phyloP scores from a whole-genome alignment of 2,888 invertebrate species.

The Drosophila fulvimacula region DNA sequence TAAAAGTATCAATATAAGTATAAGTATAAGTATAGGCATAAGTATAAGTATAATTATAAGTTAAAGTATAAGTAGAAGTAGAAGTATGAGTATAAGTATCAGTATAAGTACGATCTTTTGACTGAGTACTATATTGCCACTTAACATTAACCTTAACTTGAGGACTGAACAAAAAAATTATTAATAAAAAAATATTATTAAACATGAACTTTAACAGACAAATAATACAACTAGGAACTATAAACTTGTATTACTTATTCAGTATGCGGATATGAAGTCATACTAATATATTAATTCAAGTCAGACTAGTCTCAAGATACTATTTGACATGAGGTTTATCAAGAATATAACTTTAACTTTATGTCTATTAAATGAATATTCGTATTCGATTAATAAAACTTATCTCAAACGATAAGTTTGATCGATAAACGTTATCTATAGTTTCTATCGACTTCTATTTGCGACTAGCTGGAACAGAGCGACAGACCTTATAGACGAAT shows the following conservation, averaged over 20 bases:
- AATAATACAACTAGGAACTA: too few relatives aligned
- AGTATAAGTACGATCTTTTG: background rate
- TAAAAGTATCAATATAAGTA: constrained; percentile 1
- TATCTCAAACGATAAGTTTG: background rate
- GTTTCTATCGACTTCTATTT: background rate
- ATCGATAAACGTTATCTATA: background rate
- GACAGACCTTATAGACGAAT: background rate
- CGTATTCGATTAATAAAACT: too few relatives aligned
- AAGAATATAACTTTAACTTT: background rate
- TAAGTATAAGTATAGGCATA: background rate
- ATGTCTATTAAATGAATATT: too few relatives aligned
- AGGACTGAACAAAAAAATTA: too few relatives aligned
- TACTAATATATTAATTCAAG: background rate
- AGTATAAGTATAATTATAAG: background rate
- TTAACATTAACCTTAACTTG: too few relatives aligned
- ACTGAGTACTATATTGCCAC: too few relatives aligned
- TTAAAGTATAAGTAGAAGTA: background rate
- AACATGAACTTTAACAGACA: too few relatives aligned
- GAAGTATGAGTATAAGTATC: background rate
- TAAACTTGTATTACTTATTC: background rate
- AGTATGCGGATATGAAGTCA: background rate
- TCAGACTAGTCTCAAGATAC: background rate
- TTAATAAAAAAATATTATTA: too few relatives aligned
- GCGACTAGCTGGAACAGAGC: background rate
- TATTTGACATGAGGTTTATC: background rate